Base-by-base conservation (phyloP, 1,140 invertebrate species). In the Formica exsecta region DNA sequence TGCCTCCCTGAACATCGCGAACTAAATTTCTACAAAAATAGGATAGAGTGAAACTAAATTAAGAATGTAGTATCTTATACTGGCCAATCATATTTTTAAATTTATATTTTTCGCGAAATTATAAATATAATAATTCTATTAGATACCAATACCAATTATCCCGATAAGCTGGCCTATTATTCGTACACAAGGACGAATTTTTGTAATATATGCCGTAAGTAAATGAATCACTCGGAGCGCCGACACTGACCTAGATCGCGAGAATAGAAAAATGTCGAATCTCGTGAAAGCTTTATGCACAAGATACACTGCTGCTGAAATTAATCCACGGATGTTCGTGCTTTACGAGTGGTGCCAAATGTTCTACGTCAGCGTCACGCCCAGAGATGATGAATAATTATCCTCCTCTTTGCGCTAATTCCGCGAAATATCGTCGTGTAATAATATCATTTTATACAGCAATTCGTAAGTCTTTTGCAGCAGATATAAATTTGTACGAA, bases 241-340 rank as follows among this genome's bases (percentile, higher is more conserved):
- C 71, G 64, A 85, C 64, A 86, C 44, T 81, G 89, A 88, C 88
- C 89, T 36, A 90, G 76, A 86, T 90, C n/a, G 86, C 70, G 73
- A 70, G 87, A 90, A 90, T 87, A 90, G 83, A 87, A 90, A 83
- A 61, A 68, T 77, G 57, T 89, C 88, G 77, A 90, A 90, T 87
- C 66, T 75, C 62, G 66, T 90, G 83, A 87, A 90, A 90, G 59
- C 87, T 89, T 87, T 62, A 89, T 87, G 51, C 44, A 71, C 25
- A 13, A 22, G 9, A 59, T 61, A 74, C 68, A 73, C 19, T 32
- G 51, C n/a, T 19, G 79, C 54, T 51, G 13, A 61, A 44, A 25
- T 61, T 74, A 44, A 61, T 57, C n/a, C 19, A 13, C 29, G 61
- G 25, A 44, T 51, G 61, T 22, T 36, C 5, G 64, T 16, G n/a